Evolutionary conservation across 2,888 invertebrate genomes (phyloP).

Genomic region (Caenorhabditis wallacei): DNA sequence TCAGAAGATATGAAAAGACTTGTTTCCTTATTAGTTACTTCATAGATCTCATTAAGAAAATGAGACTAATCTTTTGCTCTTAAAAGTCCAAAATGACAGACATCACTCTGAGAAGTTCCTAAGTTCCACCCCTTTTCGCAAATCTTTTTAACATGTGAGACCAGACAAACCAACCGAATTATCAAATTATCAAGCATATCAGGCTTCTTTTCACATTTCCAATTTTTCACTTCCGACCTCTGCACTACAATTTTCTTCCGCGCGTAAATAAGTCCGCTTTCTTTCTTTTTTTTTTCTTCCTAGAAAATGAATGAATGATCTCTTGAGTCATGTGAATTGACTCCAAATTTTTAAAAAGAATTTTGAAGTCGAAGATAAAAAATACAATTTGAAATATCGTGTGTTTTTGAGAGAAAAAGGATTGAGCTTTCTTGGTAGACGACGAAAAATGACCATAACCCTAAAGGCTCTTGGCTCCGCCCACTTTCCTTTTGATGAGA

Average conservation of each 20-base stretch:
- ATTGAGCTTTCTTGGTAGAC: slow-evolving; percentile 48
- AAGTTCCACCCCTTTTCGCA: slow-evolving; percentile 8
- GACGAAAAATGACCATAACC: slow-evolving; percentile 56
- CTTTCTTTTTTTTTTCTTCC: not conserved
- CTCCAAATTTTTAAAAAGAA: slow-evolving; percentile 33
- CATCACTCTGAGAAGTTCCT: slow-evolving; percentile 31
- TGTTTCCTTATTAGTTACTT: not conserved
- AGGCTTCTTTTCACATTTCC: slow-evolving; percentile 51
- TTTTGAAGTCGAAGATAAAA: slow-evolving; percentile 53
- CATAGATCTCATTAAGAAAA: not conserved
- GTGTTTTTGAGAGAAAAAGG: slow-evolving; percentile 32
- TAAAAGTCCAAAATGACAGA: slow-evolving; percentile 32
- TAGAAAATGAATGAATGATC: slow-evolving; percentile 17
- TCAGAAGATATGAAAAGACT: no score
- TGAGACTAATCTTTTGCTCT: slow-evolving; percentile 26
- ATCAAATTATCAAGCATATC: slow-evolving; percentile 52
- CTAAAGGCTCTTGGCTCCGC: slow-evolving; percentile 32
- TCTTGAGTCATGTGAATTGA: slow-evolving; percentile 24
- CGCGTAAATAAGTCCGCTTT: not conserved
- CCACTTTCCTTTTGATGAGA: slow-evolving; percentile 14
- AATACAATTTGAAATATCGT: slow-evolving; percentile 42
- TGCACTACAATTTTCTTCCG: slow-evolving; percentile 4
- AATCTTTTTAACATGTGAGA: slow-evolving; percentile 18
- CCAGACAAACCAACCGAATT: slow-evolving; percentile 54
- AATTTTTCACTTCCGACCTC: slow-evolving; percentile 33